Conservation (phyloP, 1,140 invertebrate species). For the Drosophila kohkoa region DNA sequence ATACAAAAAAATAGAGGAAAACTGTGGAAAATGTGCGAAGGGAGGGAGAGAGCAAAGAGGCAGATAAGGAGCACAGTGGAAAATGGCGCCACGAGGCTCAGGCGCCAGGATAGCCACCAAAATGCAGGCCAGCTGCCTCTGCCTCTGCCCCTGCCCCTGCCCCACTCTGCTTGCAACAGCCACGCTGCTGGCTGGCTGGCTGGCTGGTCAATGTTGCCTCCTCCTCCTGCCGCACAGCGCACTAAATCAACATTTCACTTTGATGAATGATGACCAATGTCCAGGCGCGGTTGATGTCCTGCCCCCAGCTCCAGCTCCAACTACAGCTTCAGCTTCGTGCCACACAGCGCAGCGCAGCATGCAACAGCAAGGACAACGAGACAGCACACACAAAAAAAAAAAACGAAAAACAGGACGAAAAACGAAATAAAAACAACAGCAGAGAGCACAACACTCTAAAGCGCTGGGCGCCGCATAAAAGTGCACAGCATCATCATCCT, state of each 20-base stretch:
- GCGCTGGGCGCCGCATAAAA: too few relatives aligned
- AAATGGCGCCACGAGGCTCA: constrained; percentile 59
- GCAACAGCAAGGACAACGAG: constrained; percentile 39
- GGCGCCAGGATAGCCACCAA: constrained; percentile 47
- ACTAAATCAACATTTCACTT: constrained; percentile 84
- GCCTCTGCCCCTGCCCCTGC: not conserved
- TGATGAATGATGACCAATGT: constrained; percentile 84
- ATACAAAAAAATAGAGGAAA: constrained; percentile 28
- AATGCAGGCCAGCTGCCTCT: constrained; percentile 35
- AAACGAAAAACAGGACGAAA: not conserved
- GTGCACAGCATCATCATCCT: too few relatives aligned
- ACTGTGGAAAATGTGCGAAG: not conserved
- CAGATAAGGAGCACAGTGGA: constrained; percentile 4
- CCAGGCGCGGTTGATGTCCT: constrained; percentile 73
- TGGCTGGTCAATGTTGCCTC: not conserved
- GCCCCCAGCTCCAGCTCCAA: not conserved
- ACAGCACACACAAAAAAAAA: not conserved
- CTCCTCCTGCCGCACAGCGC: constrained; percentile 48
- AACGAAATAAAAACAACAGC: not conserved
- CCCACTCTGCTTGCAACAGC: not conserved
- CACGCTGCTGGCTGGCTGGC: not conserved
- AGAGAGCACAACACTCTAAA: not conserved
- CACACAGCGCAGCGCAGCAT: constrained; percentile 65
- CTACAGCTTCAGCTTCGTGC: constrained; percentile 14
- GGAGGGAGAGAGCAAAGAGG: not conserved